Conservation (phyloP, 2,888 invertebrate genomes). For the Caenorhabditis angaria region DNA sequence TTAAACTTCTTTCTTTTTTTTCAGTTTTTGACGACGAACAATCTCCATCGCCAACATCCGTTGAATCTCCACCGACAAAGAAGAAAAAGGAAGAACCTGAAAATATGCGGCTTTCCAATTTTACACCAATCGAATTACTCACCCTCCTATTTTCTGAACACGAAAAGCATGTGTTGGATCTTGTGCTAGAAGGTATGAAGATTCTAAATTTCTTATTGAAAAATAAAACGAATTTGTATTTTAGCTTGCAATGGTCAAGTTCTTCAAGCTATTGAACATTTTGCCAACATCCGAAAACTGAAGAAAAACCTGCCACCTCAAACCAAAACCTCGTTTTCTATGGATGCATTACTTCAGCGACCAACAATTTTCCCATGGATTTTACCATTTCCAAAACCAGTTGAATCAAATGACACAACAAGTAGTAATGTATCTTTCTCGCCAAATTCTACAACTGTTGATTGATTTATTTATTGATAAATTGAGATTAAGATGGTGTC, state of each 20-base stretch:
- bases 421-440: slow-evolving; percentile 25
- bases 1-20: neutral
- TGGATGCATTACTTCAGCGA: slow-evolving; percentile 38
- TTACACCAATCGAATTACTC: slow-evolving; percentile 81
- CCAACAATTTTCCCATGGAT: slow-evolving; percentile 30
- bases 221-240: slow-evolving; percentile 1
- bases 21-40: slow-evolving; percentile 10
- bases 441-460: slow-evolving; percentile 35
- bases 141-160: slow-evolving; percentile 85
- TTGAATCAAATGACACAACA: slow-evolving; percentile 20
- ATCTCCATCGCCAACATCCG: slow-evolving; percentile 16
- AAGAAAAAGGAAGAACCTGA: slow-evolving; percentile 16
- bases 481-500: slow-evolving; percentile 17
- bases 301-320: slow-evolving; percentile 10
- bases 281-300: slow-evolving; percentile 73
- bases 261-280: slow-evolving; percentile 88
- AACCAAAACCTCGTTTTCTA: slow-evolving; percentile 35
- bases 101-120: slow-evolving; percentile 68
- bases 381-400: slow-evolving; percentile 16
- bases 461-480: slow-evolving; percentile 21
- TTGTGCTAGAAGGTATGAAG: slow-evolving; percentile 81
- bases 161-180: slow-evolving; percentile 80
- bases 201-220: neutral
- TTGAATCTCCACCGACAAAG: slow-evolving; percentile 14
- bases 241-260: slow-evolving; percentile 86